These are phyloP conservation scores for Phyllostomus discolor DNA, from an alignment of 2,113 vertebrate genomes.

Conservation along the genomic window DNA sequence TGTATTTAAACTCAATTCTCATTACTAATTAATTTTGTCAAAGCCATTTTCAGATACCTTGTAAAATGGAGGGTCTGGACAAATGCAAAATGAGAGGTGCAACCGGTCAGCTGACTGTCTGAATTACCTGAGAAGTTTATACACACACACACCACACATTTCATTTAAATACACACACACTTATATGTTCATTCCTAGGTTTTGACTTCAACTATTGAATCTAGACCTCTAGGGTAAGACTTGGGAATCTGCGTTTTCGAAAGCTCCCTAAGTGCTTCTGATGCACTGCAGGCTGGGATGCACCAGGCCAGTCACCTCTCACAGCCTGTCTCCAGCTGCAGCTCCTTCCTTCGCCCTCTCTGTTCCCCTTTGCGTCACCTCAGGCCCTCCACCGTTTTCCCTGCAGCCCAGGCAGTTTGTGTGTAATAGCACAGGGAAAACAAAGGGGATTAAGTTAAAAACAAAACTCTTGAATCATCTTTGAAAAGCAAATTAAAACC, in stretches of 20 bases:
- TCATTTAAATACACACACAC: neutral
- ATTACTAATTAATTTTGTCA: slow-evolving; percentile 6
- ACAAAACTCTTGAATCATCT: neutral
- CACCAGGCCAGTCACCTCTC: neutral
- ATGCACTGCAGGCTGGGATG: neutral
- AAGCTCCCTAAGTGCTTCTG: neutral
- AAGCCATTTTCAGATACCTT: neutral
- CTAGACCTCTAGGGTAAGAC: neutral
- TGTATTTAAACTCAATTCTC: slow-evolving; percentile 24
- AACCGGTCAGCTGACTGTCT: neutral
- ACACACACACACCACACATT: no score
- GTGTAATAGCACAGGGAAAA: neutral
- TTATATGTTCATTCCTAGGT: neutral
- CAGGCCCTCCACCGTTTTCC: neutral
- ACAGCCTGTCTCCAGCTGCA: neutral
- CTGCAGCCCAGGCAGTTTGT: neutral
- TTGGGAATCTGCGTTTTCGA: neutral
- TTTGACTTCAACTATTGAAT: neutral
- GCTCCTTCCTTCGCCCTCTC: neutral
- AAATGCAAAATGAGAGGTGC: neutral
- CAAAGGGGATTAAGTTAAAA: neutral
- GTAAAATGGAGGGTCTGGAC: neutral
- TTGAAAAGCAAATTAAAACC: neutral
- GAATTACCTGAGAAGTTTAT: neutral
- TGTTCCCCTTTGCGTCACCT: no score